A percentile compares a stretch with the other conserved stretches of the same genome.
phyloP scores from a whole-genome alignment of 2,888 invertebrate species.

The Ornithoptera alexandrae region DNA sequence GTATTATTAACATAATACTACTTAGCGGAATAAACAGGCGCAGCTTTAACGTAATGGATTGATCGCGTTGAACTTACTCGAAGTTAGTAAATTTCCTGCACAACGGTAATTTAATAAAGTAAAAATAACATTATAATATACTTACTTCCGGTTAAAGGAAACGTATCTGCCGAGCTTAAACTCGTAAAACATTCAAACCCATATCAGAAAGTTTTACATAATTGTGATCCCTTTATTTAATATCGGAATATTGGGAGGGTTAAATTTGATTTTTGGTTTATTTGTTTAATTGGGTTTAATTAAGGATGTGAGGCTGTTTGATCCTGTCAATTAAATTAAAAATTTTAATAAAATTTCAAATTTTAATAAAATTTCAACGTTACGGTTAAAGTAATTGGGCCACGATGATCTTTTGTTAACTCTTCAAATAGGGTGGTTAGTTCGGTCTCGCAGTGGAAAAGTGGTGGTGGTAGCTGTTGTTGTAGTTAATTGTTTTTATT shows the following conservation, averaged over 20 bases:
- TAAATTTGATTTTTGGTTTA: neutral
- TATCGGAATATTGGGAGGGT: neutral
- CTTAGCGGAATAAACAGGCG: too few species aligned
- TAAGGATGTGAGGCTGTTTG: neutral
- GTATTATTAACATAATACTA: too few species aligned
- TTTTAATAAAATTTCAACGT: neutral
- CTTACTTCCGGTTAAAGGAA: neutral
- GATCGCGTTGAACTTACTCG: too few species aligned
- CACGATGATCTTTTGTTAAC: neutral
- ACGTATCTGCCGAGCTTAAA: conserved; percentile 1
- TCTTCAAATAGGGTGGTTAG: too few species aligned
- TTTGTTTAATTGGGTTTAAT: neutral
- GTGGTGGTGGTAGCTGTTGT: too few species aligned
- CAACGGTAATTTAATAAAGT: neutral
- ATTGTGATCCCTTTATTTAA: conserved; percentile 19
- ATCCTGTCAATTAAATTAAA: neutral
- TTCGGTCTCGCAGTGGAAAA: too few species aligned
- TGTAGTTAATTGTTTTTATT: too few species aligned
- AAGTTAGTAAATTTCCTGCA: neutral
- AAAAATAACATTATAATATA: neutral
- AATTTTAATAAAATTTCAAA: too few species aligned
- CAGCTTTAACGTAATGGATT: too few species aligned
- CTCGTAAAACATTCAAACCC: conserved; percentile 17
- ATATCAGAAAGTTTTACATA: conserved; percentile 25
- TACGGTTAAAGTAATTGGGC: neutral